Percentiles rank a stretch among this genome's conserved stretches.
These are phyloP conservation scores for Macroglossus sobrinus DNA, from an alignment of 2,113 vertebrate genomes.

Conservation along the genomic window DNA sequence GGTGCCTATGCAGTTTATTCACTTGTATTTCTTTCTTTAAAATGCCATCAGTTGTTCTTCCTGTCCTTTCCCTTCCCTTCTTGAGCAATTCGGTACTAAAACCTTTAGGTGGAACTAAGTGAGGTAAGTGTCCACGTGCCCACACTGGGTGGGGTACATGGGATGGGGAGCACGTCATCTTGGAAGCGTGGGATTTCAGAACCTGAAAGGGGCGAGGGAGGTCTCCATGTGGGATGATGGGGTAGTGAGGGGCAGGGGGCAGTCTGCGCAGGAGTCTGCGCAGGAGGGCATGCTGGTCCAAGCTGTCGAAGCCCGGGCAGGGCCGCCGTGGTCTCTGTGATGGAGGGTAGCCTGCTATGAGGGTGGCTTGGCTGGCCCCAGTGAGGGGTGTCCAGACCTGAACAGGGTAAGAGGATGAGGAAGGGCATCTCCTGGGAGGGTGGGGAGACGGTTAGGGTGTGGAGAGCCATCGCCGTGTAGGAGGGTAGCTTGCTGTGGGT, in stretches of 20 bases:
- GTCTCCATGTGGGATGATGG: not conserved
- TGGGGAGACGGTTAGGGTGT: no score
- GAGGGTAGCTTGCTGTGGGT: not conserved
- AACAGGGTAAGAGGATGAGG: not conserved
- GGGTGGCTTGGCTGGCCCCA: not conserved
- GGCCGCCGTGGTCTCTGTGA: not conserved
- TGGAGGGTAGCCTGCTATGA: not conserved
- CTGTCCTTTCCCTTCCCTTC: not conserved
- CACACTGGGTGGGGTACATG: not conserved
- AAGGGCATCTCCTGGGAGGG: not conserved
- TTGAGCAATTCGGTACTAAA: not conserved
- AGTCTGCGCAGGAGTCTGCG: not conserved
- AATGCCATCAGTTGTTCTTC: not conserved
- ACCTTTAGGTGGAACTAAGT: not conserved
- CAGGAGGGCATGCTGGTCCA: not conserved
- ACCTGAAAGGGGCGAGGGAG: not conserved
- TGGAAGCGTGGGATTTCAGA: not conserved
- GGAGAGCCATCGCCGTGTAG: not conserved
- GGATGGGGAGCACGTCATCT: not conserved
- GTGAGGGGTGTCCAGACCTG: not conserved
- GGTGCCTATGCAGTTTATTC: conserved; percentile 13
- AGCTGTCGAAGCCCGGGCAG: not conserved
- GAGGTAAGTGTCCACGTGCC: not conserved
- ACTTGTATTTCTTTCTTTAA: conserved; percentile 5
- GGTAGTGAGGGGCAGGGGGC: not conserved